A percentile compares a stretch with the other conserved stretches of the same genome.
Conservation (phyloP, 1,140 invertebrate genomes). For the Sitodiplosis mosellana region DNA sequence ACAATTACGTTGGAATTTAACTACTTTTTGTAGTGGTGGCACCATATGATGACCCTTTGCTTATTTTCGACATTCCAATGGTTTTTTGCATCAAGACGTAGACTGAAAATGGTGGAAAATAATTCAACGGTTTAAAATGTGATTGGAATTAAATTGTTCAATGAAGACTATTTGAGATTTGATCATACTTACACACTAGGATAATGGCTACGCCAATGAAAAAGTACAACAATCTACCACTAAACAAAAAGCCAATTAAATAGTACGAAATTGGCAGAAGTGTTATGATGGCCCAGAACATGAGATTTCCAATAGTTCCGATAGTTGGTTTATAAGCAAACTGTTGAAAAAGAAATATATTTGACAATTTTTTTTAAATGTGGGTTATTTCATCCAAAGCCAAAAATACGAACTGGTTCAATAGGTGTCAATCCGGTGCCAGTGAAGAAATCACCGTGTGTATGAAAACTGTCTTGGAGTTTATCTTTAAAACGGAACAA, state of each 20-base stretch:
- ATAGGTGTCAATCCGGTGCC: slow-evolving; percentile 47
- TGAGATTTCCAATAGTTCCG: slow-evolving; percentile 50
- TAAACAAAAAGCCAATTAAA: slow-evolving; percentile 43
- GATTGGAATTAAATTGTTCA: background rate
- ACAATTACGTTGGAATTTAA: too few relatives aligned
- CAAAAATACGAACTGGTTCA: slow-evolving; percentile 25
- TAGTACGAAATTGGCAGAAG: slow-evolving; percentile 52
- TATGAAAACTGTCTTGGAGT: slow-evolving; percentile 59
- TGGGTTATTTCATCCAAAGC: background rate
- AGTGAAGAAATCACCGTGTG: slow-evolving; percentile 66
- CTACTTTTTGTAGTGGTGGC: slow-evolving; percentile 7
- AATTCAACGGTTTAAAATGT: background rate
- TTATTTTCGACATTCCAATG: slow-evolving; percentile 68
- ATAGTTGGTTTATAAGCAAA: slow-evolving; percentile 30
- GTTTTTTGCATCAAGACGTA: slow-evolving; percentile 56
- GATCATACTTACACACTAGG: slow-evolving; percentile 43
- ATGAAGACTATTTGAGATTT: too few relatives aligned
- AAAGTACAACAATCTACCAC: slow-evolving; percentile 52
- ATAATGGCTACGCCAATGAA: slow-evolving; percentile 45
- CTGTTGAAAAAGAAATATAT: background rate
- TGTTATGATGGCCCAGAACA: slow-evolving; percentile 47
- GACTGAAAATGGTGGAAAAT: slow-evolving; percentile 40
- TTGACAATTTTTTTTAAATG: background rate
- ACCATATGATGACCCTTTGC: slow-evolving; percentile 59
- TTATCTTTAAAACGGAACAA: slow-evolving; percentile 41